phyloP scores from a whole-genome alignment of 2,797 vertebrate species.

The Pelochelys cantorii region DNA sequence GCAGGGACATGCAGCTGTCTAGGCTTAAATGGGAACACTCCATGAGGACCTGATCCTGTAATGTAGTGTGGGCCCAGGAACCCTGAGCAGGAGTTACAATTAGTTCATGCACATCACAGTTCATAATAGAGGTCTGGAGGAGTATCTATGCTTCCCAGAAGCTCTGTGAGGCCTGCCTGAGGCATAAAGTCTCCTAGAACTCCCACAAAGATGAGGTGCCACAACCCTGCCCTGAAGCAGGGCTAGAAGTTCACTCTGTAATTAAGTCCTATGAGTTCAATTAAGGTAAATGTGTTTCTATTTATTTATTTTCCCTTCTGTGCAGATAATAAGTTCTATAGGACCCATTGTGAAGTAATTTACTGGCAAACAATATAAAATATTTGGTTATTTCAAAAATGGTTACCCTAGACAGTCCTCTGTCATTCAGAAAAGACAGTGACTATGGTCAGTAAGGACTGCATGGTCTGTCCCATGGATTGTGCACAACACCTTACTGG shows the following conservation, averaged over 20 bases:
- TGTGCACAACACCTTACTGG: not conserved
- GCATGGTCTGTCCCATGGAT: not conserved
- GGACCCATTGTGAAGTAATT: not conserved
- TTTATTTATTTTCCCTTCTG: not conserved
- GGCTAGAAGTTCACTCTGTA: not conserved
- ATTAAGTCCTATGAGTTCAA: not conserved
- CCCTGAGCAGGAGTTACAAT: not conserved
- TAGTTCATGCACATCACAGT: not conserved
- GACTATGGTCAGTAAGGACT: not conserved
- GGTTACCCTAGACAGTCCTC: accelerated
- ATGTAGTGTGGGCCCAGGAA: not conserved
- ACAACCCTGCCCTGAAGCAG: not conserved
- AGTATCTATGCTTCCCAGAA: accelerated
- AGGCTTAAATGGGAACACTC: not conserved
- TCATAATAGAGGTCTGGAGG: not conserved
- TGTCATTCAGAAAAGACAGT: accelerated
- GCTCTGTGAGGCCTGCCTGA: not conserved
- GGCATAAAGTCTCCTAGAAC: not conserved
- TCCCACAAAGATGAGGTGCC: not conserved
- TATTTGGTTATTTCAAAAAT: accelerated
- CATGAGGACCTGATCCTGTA: not conserved
- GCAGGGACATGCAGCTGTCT: not conserved
- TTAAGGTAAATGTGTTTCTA: not conserved
- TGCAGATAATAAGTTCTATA: not conserved
- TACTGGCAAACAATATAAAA: not conserved